Conservation (phyloP, 2,888 invertebrate species). For the Stegana nigrithorax region DNA sequence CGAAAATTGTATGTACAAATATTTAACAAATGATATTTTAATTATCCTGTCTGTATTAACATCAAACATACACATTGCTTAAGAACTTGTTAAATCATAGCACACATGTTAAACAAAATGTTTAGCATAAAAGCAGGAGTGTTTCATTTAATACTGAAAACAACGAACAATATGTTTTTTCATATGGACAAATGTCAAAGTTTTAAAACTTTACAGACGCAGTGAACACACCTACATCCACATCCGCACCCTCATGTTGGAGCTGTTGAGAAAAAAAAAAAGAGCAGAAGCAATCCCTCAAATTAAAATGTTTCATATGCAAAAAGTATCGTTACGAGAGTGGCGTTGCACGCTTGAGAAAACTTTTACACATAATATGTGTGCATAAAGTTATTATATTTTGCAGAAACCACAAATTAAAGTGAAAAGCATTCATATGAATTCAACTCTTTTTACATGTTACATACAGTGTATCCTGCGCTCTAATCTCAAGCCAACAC, state of each 20-base stretch:
- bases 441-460: no score
- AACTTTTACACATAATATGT: neutral
- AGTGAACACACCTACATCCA: neutral
- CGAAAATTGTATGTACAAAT: no score
- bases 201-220: neutral
- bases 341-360: no score
- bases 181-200: neutral
- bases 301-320: neutral
- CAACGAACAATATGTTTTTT: neutral
- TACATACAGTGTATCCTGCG: no score
- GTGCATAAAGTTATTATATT: constrained; percentile 50
- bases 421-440: constrained; percentile 49
- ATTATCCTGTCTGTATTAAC: neutral
- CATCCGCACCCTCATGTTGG: neutral
- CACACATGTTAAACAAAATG: neutral
- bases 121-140: no score
- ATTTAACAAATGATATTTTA: no score
- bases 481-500: no score
- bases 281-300: neutral
- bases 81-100: neutral
- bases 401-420: constrained; percentile 56
- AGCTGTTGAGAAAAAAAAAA: neutral
- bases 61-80: neutral
- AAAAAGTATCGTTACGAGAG: neutral
- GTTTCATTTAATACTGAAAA: no score